phyloP scores from a whole-genome alignment of 2,888 invertebrate genomes.

The Brachypterus glaber region DNA sequence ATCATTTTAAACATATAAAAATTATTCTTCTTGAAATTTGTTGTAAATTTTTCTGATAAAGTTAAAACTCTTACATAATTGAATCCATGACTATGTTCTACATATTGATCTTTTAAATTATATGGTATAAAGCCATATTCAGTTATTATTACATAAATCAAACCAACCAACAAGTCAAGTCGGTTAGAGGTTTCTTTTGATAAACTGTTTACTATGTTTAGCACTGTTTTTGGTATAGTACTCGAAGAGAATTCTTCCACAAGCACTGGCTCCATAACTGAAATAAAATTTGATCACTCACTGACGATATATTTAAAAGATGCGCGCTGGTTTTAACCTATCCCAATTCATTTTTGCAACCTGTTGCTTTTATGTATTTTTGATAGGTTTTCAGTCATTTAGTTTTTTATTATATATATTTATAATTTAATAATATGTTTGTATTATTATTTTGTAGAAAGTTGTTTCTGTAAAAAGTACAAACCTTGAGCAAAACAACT shows the following conservation, averaged over 20 bases:
- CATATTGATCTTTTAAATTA: constrained; percentile 20
- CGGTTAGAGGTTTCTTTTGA: constrained; percentile 9
- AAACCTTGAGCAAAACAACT: not conserved
- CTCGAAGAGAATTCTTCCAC: constrained; percentile 35
- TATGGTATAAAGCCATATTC: constrained; percentile 36
- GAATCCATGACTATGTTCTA: constrained; percentile 26
- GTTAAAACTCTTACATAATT: constrained; percentile 26
- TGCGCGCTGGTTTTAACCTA: not conserved
- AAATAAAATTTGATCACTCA: constrained; percentile 22
- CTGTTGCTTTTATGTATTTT: constrained; percentile 23
- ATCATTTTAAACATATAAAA: constrained; percentile 27
- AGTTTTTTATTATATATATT: not conserved
- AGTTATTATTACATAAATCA: constrained; percentile 36
- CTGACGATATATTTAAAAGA: not conserved
- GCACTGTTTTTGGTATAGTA: constrained; percentile 2
- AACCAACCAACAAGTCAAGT: constrained; percentile 33
- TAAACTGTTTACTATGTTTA: not conserved
- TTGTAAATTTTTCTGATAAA: constrained; percentile 25
- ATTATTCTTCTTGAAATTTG: constrained; percentile 26
- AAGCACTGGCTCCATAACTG: constrained; percentile 34
- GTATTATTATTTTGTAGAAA: too few relatives aligned
- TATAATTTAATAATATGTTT: too few relatives aligned
- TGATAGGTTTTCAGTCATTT: not conserved
- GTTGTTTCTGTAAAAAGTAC: not conserved
- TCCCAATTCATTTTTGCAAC: constrained; percentile 15